Evolutionary conservation across 2,113 vertebrate genomes (phyloP).

Genomic region (Sciurus niger): DNA sequence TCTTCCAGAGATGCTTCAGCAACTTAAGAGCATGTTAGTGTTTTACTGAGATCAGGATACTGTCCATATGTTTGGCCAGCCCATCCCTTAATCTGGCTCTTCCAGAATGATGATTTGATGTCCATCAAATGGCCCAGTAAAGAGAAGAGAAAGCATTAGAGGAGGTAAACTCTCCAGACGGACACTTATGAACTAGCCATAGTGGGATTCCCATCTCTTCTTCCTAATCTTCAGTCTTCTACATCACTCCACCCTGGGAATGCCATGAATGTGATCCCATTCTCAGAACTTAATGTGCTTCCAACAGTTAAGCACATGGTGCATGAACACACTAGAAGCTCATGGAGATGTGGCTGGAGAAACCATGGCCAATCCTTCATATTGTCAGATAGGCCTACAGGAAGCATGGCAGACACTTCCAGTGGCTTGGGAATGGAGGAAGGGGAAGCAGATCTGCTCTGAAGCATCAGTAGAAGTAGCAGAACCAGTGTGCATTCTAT

Average conservation of each 20-base stretch:
- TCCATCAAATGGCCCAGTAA: not conserved
- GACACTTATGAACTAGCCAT: not conserved
- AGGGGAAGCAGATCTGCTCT: not conserved
- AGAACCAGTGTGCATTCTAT: rapidly evolving
- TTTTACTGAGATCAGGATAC: not conserved
- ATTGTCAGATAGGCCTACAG: too few relatives aligned
- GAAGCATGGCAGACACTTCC: not conserved
- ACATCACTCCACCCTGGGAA: not conserved
- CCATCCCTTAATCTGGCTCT: not conserved
- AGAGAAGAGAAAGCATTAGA: not conserved
- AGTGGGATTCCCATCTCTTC: not conserved
- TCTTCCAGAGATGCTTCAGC: not conserved
- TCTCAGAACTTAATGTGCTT: not conserved
- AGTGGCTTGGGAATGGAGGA: not conserved
- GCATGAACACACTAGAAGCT: not conserved
- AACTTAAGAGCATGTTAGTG: too few relatives aligned
- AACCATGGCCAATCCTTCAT: not conserved
- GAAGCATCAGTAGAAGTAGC: too few relatives aligned
- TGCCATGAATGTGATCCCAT: too few relatives aligned
- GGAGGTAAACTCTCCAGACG: not conserved
- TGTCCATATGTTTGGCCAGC: not conserved
- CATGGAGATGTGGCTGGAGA: not conserved
- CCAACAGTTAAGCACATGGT: not conserved
- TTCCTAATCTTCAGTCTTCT: not conserved
- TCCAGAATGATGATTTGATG: not conserved